Evolutionary conservation across 1,140 invertebrate genomes (phyloP), one percentile per base, ranked within the genome.

Genomic region (Gerris buenoi): DNA sequence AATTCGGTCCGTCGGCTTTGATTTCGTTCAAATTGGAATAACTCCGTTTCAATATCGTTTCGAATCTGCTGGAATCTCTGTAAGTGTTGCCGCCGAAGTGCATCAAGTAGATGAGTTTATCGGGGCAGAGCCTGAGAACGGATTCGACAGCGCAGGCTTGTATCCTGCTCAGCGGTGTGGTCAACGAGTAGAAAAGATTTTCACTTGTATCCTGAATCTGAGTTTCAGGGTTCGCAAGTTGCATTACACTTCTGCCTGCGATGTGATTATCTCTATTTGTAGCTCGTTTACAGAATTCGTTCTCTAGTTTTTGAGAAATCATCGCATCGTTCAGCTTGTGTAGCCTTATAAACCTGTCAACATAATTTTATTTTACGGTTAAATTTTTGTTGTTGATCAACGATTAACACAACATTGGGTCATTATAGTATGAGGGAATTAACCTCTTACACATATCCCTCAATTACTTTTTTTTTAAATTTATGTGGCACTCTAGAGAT

Each of bases 11-110:
- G 22, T 66, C 27, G 2, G 56, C 25, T 14, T 60, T 28, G 10
- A 66, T 59, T 15, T 28, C 18, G 56, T 66, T 66, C 13, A 66
- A 28, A 66, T 66, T 66, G 1, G 15, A 15, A 66, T 66, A 66
- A 14, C 25, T 60, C 26, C 25, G 1, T 59, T 26, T 66, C n/a
- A 66, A 27, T 28, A 27, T 15, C 26, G 46, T 28, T 29, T 66
- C 65, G 26, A 2, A 66, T 57, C 13, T 15, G 2, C 10, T 46
- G 59, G 27, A 13, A 15, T 28, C 15, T 60, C 22, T 27, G 2
- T 13, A 2, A 27, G 27, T 59, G 15, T 27, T 15, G 3, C 15
- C 58, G 23, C 23, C 25, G 25, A 63, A 28, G 25, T 63, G 15
- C 10, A 63, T 63, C 14, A 63, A 26, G 26, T 27, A 63, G 15